These are phyloP conservation scores for Trinorchestia longiramus DNA, from an alignment of 1,140 invertebrate species.

Conservation along the genomic window DNA sequence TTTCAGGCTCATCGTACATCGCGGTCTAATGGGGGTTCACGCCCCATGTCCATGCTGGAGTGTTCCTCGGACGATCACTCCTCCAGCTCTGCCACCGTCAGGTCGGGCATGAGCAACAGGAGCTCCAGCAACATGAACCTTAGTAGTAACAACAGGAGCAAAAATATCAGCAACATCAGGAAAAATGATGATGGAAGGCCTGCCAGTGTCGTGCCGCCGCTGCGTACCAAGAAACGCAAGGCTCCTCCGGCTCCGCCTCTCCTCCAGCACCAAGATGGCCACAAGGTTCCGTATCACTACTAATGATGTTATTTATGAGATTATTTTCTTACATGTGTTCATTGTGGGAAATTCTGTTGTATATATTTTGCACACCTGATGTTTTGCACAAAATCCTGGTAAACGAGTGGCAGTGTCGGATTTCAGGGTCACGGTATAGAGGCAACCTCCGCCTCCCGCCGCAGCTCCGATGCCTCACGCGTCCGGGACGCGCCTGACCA, in stretches of 20 bases:
- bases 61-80: background rate
- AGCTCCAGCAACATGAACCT: background rate
- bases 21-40: background rate
- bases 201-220: background rate
- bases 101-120: background rate
- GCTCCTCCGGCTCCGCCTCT: background rate
- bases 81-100: background rate
- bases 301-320: too few species aligned
- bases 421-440: background rate
- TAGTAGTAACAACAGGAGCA: background rate
- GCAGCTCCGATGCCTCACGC: constrained; percentile 68
- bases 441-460: constrained; percentile 56
- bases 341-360: too few species aligned
- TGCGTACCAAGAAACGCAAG: background rate
- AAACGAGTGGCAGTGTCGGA: background rate
- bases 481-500: constrained; percentile 61
- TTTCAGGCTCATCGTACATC: background rate
- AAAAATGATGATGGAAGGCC: background rate
- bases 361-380: background rate
- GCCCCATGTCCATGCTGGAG: constrained; percentile 37
- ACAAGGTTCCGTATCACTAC: background rate
- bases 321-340: too few species aligned
- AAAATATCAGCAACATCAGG: background rate
- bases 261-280: background rate
- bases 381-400: background rate